phyloP scores from a whole-genome alignment of 2,888 invertebrate genomes.

The Caenorhabditis auriculariae region DNA sequence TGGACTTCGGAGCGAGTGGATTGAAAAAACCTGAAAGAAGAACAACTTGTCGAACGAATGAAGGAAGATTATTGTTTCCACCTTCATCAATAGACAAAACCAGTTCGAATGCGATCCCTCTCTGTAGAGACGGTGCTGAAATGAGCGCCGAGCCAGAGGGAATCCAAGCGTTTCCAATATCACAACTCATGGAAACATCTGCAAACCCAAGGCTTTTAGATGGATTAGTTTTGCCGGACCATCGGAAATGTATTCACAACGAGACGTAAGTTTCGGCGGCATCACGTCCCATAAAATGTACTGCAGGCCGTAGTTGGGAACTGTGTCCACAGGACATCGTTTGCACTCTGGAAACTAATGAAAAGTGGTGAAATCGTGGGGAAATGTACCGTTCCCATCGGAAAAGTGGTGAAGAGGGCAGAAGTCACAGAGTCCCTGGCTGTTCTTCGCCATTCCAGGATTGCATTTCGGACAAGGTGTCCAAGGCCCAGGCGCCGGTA shows the following conservation, averaged over 20 bases:
- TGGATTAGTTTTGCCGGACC: slow-evolving; percentile 43
- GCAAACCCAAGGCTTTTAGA: slow-evolving; percentile 2
- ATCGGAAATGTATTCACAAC: slow-evolving; percentile 66
- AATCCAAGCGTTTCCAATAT: slow-evolving; percentile 66
- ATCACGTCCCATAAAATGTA: slow-evolving; percentile 67
- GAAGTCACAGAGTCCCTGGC: slow-evolving; percentile 66
- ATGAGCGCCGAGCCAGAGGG: slow-evolving; percentile 67
- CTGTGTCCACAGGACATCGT: slow-evolving; percentile 67
- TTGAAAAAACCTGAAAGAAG: slow-evolving; percentile 52
- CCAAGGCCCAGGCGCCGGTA: slow-evolving; percentile 42
- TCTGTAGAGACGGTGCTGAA: slow-evolving; percentile 67
- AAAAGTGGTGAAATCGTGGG: neutral
- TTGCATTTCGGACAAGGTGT: slow-evolving; percentile 69
- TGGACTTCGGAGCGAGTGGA: slow-evolving; percentile 45
- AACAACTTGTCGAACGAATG: too few relatives aligned
- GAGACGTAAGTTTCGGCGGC: slow-evolving; percentile 66
- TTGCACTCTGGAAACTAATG: slow-evolving; percentile 59
- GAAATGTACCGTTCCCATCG: slow-evolving; percentile 63
- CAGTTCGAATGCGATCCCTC: slow-evolving; percentile 68
- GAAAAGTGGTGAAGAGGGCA: slow-evolving; percentile 67
- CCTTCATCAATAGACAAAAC: slow-evolving; percentile 66
- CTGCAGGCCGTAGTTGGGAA: slow-evolving; percentile 68
- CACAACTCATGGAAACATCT: slow-evolving; percentile 34
- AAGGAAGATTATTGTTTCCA: neutral
- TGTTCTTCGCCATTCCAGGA: slow-evolving; percentile 68